Conservation (phyloP, 2,888 invertebrate species). For the Drosophila silvestris region DNA sequence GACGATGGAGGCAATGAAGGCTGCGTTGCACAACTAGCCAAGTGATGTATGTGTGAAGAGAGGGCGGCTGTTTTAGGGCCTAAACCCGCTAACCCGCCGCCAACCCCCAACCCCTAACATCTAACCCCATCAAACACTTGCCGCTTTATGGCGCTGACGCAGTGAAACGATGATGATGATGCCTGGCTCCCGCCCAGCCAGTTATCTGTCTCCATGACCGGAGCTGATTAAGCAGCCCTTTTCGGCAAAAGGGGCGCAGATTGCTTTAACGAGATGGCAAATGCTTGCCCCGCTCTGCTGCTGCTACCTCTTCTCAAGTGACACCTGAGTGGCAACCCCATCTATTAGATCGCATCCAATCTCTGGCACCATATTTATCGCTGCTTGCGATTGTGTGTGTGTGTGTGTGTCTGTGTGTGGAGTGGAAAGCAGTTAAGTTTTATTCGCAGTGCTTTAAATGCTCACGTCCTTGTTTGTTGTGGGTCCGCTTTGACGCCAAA, state of each 20-base stretch:
- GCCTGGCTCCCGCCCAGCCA: constrained; percentile 51
- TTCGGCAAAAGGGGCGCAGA: constrained; percentile 26
- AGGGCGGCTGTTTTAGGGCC: background rate
- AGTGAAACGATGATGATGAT: constrained; percentile 54
- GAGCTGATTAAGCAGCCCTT: constrained; percentile 66
- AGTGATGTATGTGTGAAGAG: constrained; percentile 51
- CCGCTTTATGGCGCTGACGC: constrained; percentile 65
- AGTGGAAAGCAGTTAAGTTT: constrained; percentile 69
- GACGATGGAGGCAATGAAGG: background rate
- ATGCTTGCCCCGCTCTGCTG: background rate
- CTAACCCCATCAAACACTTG: constrained; percentile 3
- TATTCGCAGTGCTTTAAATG: constrained; percentile 73
- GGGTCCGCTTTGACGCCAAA: constrained; percentile 31
- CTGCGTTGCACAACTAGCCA: constrained; percentile 40
- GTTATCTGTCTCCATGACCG: constrained; percentile 63
- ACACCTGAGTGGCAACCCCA: constrained; percentile 60
- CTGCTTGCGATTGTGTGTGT: constrained; percentile 8
- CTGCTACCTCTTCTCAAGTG: constrained; percentile 21
- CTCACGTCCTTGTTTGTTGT: constrained; percentile 64
- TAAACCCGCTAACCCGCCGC: background rate
- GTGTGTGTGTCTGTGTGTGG: constrained; percentile 18
- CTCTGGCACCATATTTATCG: constrained; percentile 15
- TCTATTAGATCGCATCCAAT: constrained; percentile 13
- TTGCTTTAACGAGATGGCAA: constrained; percentile 64
- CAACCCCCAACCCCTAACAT: background rate